Base-by-base conservation (phyloP, 2,113 vertebrate species). In the Aphelocoma coerulescens region DNA sequence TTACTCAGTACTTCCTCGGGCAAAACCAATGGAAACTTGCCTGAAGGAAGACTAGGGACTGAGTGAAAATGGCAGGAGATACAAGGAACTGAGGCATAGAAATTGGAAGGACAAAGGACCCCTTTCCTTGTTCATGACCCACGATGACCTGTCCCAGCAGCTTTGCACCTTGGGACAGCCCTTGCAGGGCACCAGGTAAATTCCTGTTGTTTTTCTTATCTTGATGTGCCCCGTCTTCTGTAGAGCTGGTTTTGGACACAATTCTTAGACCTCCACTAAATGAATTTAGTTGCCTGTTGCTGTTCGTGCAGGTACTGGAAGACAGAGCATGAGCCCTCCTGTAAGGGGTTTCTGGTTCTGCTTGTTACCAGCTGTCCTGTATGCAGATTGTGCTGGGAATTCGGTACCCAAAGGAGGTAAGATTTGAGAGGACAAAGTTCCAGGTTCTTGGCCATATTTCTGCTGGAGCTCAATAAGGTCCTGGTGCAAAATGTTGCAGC, bases 1-100 rank as follows among this genome's bases (percentile, higher is more conserved):
- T 93, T 96, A 92, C 79, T 96, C 93, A 81, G 83, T 93, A 84
- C 10, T 88, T 96, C 83, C 76, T 78, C 3, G 10, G 85, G 65
- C 68, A 93, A 90, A 88, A 88, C 9, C 39, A 35, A 32, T 72
- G 82, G 75, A 88, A 85, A 88, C 61, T 88, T 88, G 51, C 55
- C 65, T 10, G 4, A 80, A 90, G 28, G 20, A 91, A 86, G 55
- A 51, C 37, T 48, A 39, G 30, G 16, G 11, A 66, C 16, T 58
- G 59, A 91, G 24, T 71, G 63, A 86, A 95, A 93, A 91, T 63
- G 51, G 14, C 46, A 84, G 63, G 72, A 90, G 35, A 51, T 46
- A 69, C 11, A 39, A 90, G 41, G 39, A 92, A 74, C 4, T 4
- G 35, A 83, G 32, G 46, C 41, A 71, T 0, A 62, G 30, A 43